Conservation (phyloP, 1,140 invertebrate genomes). For the Leptinotarsa undecemlineata region DNA sequence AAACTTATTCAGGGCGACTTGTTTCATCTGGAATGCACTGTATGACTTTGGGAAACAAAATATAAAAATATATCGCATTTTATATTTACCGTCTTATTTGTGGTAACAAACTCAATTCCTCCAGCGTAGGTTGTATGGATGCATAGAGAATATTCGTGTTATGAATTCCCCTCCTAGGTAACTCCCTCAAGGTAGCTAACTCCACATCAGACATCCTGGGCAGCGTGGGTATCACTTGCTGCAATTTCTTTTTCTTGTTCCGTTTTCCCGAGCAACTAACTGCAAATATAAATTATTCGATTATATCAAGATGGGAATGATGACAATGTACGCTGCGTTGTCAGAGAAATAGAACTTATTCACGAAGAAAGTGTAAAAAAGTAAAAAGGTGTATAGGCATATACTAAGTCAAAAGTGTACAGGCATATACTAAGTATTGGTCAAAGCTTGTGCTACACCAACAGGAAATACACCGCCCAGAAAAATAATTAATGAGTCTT, state of each 20-base stretch:
- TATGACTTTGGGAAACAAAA: neutral
- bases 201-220: slow-evolving; percentile 74
- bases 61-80: slow-evolving; percentile 55
- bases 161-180: slow-evolving; percentile 74
- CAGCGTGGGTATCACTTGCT: slow-evolving; percentile 26
- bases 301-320: no score
- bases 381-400: no score
- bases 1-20: neutral
- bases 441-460: no score
- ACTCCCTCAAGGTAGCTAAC: slow-evolving; percentile 82
- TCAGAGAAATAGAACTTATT: no score
- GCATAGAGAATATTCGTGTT: slow-evolving; percentile 82
- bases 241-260: slow-evolving; percentile 39
- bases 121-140: slow-evolving; percentile 57
- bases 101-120: slow-evolving; percentile 75
- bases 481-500: no score
- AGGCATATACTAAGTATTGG: no score
- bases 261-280: slow-evolving; percentile 33
- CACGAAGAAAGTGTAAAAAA: no score
- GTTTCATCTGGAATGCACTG: neutral
- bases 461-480: no score
- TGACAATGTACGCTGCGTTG: no score
- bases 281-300: slow-evolving; percentile 7
- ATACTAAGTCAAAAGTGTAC: no score
- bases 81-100: slow-evolving; percentile 70